Conservation (phyloP, 2,113 vertebrate genomes). For the Oryzias javanicus region DNA sequence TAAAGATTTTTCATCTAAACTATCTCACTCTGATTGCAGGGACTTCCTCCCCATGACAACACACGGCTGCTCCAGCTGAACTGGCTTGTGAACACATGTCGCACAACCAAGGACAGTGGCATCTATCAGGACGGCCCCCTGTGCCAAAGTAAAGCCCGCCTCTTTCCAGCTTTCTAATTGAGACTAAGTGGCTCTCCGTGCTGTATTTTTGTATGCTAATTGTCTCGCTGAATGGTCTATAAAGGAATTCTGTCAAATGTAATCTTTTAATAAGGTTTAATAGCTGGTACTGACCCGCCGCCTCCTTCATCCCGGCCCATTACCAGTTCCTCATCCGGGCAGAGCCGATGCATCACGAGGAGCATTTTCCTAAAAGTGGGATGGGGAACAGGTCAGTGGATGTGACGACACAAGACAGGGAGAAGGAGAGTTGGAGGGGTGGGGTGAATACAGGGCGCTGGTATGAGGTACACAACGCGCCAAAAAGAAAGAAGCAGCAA, state of each 20-base stretch:
- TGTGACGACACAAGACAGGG: conserved; percentile 30
- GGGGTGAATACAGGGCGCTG: conserved; percentile 21
- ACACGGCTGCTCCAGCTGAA: too few relatives aligned
- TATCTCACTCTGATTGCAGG: too few relatives aligned
- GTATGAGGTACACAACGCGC: conserved; percentile 56
- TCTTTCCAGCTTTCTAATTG: conserved; percentile 28
- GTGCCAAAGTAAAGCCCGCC: conserved; percentile 9
- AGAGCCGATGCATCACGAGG: conserved; percentile 3
- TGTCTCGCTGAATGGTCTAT: conserved; percentile 21
- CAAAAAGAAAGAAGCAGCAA: conserved; percentile 49
- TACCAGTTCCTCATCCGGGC: conserved; percentile 5
- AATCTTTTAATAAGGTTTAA: conserved; percentile 64
- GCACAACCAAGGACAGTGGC: conserved; percentile 30
- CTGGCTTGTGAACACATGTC: too few relatives aligned
- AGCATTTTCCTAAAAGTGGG: conserved; percentile 31
- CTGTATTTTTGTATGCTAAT: conserved; percentile 44
- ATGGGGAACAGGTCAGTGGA: conserved; percentile 22
- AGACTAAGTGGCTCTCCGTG: conserved; percentile 28
- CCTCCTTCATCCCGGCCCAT: conserved; percentile 2
- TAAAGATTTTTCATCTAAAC: too few relatives aligned
- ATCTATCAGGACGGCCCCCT: conserved; percentile 24
- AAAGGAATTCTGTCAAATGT: conserved; percentile 45
- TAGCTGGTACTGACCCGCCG: conserved; percentile 16
- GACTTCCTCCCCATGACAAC: too few relatives aligned
- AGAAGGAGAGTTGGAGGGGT: conserved; percentile 1